Percentiles rank a stretch among this genome's conserved stretches.
Evolutionary conservation across 2,888 invertebrate genomes (phyloP).

Genomic region (Empis livida): DNA sequence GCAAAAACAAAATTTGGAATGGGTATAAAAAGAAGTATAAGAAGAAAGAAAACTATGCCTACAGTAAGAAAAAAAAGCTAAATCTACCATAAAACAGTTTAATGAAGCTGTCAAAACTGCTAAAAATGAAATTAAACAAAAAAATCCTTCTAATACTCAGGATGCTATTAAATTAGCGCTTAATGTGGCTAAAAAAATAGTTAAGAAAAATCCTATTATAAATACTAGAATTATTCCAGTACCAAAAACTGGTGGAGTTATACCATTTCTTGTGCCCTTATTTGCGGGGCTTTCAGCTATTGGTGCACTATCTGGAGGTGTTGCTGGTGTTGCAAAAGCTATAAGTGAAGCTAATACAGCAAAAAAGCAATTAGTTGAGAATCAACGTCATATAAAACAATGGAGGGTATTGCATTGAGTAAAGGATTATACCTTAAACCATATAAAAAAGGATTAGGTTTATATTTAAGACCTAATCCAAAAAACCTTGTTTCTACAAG

Average conservation of each 20-base stretch:
- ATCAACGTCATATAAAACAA: slow-evolving; percentile 20
- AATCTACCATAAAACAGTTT: too few relatives aligned
- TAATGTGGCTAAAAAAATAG: slow-evolving; percentile 4
- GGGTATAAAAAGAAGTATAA: not conserved
- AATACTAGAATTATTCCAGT: slow-evolving; percentile 17
- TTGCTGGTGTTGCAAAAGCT: slow-evolving; percentile 25
- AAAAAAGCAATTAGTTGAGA: slow-evolving; percentile 19
- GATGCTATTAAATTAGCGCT: slow-evolving; percentile 10
- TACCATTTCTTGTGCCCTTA: slow-evolving; percentile 23
- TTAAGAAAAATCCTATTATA: slow-evolving; percentile 9
- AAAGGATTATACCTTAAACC: slow-evolving; percentile 21
- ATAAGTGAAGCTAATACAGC: slow-evolving; percentile 22
- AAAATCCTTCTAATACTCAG: slow-evolving; percentile 3
- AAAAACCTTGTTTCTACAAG: slow-evolving; percentile 2
- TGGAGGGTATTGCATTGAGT: slow-evolving; percentile 24
- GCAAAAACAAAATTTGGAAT: slow-evolving; percentile 2
- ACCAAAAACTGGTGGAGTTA: slow-evolving; percentile 23
- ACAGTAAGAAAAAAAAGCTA: too few relatives aligned
- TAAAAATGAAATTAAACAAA: slow-evolving; percentile 1
- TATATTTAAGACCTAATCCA: slow-evolving; percentile 10
- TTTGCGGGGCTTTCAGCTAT: slow-evolving; percentile 25
- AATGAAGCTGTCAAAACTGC: not conserved
- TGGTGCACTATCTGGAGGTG: slow-evolving; percentile 25
- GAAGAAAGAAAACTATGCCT: not conserved
- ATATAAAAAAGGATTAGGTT: slow-evolving; percentile 12